A percentile compares a stretch with the other conserved stretches of the same genome.
Conservation (phyloP, 2,113 vertebrate genomes). For the Poecile atricapillus region DNA sequence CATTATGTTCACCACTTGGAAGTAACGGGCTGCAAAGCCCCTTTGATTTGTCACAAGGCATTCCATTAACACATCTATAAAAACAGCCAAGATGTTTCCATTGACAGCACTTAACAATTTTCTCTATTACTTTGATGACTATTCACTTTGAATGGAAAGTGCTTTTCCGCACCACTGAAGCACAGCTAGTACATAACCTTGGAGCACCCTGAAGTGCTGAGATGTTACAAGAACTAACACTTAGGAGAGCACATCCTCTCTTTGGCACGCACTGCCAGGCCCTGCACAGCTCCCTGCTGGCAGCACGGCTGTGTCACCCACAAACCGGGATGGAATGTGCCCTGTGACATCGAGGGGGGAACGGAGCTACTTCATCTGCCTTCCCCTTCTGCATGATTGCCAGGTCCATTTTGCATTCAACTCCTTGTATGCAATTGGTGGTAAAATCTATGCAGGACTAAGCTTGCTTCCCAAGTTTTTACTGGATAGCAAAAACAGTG, state of each 20-base stretch:
- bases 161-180: slow-evolving; percentile 3
- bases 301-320: not conserved
- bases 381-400: not conserved
- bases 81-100: not conserved
- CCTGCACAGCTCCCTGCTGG: not conserved
- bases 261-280: not conserved
- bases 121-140: slow-evolving; percentile 10
- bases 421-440: not conserved
- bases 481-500: not conserved
- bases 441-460: not conserved
- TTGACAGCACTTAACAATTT: slow-evolving; percentile 12
- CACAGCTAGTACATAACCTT: not conserved
- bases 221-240: not conserved
- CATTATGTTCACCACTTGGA: not conserved
- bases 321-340: not conserved
- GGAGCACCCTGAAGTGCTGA: not conserved
- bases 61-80: not conserved
- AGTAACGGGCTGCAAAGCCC: not conserved
- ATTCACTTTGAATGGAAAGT: slow-evolving; percentile 14
- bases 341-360: rapidly evolving
- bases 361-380: not conserved
- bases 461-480: not conserved
- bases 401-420: not conserved
- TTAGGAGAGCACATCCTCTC: not conserved
- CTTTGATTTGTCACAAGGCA: not conserved